Base-by-base conservation (phyloP, 2,113 vertebrate genomes). In the Girardinichthys multiradiatus region DNA sequence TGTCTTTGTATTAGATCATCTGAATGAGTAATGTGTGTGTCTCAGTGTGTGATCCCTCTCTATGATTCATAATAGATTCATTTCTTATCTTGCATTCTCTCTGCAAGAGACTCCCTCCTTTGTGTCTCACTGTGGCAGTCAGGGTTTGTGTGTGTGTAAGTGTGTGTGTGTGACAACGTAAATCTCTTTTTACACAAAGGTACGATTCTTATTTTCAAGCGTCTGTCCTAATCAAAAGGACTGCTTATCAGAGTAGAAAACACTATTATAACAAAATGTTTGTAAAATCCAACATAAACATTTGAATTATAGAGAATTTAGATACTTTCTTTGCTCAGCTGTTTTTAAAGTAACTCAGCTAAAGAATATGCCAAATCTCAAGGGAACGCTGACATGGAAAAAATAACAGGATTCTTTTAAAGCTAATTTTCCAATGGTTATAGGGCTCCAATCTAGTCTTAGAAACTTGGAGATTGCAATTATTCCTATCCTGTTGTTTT, bases 21-120 rank as follows among this genome's bases (percentile, higher is more conserved):
- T 79, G 80, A 58, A 76, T 74, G 82, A 76, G 24, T 64, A 73
- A 54, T 72, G 64, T 9, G 54, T 54, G 15, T 51, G 45, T 69
- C 51, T 59, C 64, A 69, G 71, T 68, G 66, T 70, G 69, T 68
- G 30, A 33, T 54, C 57, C 30, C 17, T 45, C 24, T 57, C 72
- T 67, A 67, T 74, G 76, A 86, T 81, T 77, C 81, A 87, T 86
- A 81, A 85, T 84, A 84, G 67, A 90, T 87, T 83, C 29, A 83
- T 87, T 84, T 82, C 57, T 66, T 30, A 68, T 64, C 86, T 88
- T 67, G 79, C 85, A 89, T 87, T 80, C 75, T 80, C 57, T 88
- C 80, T 64, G 77, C 79, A 79, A 64, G 27, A 73, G 74, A 65
- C 74, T 65, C 12, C 0, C 58, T 82, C 63, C 63, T 81, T 29